These are phyloP conservation scores for Whitmania pigra DNA, from an alignment of 1,140 invertebrate species.

Conservation along the genomic window DNA sequence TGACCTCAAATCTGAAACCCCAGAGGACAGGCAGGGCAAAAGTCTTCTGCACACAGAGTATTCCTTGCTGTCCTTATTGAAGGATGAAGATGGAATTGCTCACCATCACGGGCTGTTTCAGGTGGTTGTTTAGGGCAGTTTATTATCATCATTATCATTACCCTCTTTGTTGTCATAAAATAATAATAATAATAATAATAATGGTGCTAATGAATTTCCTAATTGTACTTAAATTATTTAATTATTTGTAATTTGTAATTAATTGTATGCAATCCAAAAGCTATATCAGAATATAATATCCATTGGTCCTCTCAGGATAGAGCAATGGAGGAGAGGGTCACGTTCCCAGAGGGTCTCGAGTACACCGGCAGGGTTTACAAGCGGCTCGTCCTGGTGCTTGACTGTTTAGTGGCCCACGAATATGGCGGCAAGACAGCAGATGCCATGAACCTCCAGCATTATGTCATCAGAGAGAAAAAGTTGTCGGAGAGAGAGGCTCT, in stretches of 20 bases:
- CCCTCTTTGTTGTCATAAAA: no score
- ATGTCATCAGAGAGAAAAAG: constrained; percentile 68
- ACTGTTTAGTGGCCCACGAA: constrained; percentile 62
- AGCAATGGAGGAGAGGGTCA: constrained; percentile 53
- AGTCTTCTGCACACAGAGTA: constrained; percentile 70
- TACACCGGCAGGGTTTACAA: constrained; percentile 53
- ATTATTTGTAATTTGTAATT: no score
- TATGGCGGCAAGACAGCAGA: constrained; percentile 56
- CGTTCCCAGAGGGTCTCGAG: constrained; percentile 42
- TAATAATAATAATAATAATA: no score
- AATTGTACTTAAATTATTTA: no score
- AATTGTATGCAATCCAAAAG: no score
- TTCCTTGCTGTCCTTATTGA: constrained; percentile 57
- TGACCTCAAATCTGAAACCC: constrained; percentile 50
- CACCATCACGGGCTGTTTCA: constrained; percentile 69
- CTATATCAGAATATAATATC: no score
- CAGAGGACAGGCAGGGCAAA: constrained; percentile 67
- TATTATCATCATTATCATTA: no score
- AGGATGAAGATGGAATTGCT: constrained; percentile 59
- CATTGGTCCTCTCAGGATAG: constrained; percentile 48
- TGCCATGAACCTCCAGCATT: constrained; percentile 64
- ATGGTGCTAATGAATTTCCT: no score
- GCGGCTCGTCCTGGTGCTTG: constrained; percentile 60
- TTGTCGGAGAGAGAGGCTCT: constrained; percentile 62
- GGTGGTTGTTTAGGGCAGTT: constrained; percentile 41